phyloP scores from a whole-genome alignment of 2,113 vertebrate species.

The Malurus alboscapulatus region DNA sequence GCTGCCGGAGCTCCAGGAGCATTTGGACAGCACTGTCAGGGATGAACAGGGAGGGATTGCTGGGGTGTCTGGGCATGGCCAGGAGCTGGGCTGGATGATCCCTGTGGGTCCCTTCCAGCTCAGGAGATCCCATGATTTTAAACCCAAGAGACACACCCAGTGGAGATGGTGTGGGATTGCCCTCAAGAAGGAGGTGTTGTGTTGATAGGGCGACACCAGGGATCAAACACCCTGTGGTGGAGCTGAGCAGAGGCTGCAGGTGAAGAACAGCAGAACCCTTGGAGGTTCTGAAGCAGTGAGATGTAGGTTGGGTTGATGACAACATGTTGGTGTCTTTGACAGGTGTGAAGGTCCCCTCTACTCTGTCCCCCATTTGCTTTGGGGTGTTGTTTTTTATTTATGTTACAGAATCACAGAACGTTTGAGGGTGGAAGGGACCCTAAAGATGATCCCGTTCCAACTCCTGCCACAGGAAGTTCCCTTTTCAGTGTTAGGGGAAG shows the following conservation, averaged over 20 bases:
- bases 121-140: not conserved
- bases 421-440: not conserved
- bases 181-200: not conserved
- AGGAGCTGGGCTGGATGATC: rapidly evolving
- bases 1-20: not conserved
- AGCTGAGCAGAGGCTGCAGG: not conserved
- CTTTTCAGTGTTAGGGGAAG: not conserved
- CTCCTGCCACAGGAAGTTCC: not conserved
- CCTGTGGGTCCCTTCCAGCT: not conserved
- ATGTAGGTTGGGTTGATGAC: not conserved
- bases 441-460: not conserved
- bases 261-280: not conserved
- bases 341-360: not conserved
- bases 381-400: not conserved
- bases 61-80: not conserved
- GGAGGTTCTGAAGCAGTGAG: not conserved
- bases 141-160: not conserved
- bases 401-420: not conserved
- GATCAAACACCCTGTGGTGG: not conserved
- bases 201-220: not conserved
- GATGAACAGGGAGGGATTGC: not conserved
- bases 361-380: not conserved
- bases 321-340: not conserved
- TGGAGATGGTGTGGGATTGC: not conserved
- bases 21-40: rapidly evolving